Conservation (phyloP, 2,797 vertebrate genomes). For the Pseudochromis fuscus region DNA sequence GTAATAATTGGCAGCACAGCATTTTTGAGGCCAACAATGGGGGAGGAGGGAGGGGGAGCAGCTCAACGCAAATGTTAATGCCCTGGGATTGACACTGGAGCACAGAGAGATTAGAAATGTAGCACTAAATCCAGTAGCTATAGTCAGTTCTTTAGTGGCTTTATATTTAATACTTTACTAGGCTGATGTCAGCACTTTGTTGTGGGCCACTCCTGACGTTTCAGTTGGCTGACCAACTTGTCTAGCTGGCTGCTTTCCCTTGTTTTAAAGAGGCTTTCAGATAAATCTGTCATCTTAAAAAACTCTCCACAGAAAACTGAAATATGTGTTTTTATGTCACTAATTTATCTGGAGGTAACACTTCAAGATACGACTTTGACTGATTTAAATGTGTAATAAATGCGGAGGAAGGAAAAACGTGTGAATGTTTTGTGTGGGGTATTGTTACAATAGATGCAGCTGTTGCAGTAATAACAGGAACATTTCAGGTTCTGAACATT, state of each 20-base stretch:
- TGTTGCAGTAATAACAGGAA: too few relatives aligned
- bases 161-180: conserved; percentile 72
- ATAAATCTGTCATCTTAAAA: conserved; percentile 30
- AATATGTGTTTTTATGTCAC: conserved; percentile 6
- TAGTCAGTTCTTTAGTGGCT: conserved; percentile 62
- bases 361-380: neutral
- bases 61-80: conserved; percentile 53
- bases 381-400: neutral
- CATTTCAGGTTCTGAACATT: too few relatives aligned
- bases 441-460: too few relatives aligned
- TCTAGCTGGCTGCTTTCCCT: conserved; percentile 26
- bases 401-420: neutral
- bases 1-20: conserved; percentile 62
- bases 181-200: conserved; percentile 71
- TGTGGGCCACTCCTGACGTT: conserved; percentile 46
- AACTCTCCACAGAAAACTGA: conserved; percentile 19
- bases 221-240: conserved; percentile 42
- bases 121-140: conserved; percentile 68
- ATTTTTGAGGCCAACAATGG: conserved; percentile 59
- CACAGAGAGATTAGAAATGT: conserved; percentile 66
- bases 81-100: conserved; percentile 49
- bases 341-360: neutral
- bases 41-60: too few relatives aligned
- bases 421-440: neutral
- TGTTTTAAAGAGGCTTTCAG: conserved; percentile 49